Evolutionary conservation across 1,140 invertebrate genomes (phyloP).

Genomic region (Belonocnema kinseyi): DNA sequence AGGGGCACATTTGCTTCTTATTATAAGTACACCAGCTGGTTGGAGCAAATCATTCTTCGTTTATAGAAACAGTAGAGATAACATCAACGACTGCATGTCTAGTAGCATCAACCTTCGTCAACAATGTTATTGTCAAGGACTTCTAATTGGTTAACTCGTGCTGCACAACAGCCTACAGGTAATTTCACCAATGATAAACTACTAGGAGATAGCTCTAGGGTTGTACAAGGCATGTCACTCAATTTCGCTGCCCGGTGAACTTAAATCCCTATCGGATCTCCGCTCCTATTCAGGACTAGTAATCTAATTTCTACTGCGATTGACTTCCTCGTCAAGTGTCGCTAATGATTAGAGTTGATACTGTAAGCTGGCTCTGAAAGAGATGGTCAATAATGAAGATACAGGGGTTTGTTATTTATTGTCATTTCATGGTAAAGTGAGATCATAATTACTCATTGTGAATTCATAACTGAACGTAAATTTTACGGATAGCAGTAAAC

Average conservation of each 20-base stretch:
- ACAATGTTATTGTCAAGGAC: conserved; percentile 3
- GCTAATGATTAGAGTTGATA: conserved; percentile 8
- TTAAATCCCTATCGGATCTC: conserved; percentile 23
- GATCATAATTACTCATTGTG: background rate
- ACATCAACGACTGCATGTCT: background rate
- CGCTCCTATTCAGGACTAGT: conserved; percentile 11
- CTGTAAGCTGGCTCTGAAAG: background rate
- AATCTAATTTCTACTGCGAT: conserved; percentile 21
- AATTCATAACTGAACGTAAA: background rate
- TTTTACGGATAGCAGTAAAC: background rate
- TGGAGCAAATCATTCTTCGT: no score
- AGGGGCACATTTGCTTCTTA: background rate
- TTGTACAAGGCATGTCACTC: conserved; percentile 26
- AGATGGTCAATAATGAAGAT: conserved; percentile 1
- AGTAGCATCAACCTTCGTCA: background rate
- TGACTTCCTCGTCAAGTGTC: conserved; percentile 25
- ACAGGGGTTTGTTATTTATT: background rate
- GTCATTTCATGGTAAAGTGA: background rate
- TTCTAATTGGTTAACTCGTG: background rate
- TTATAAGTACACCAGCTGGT: background rate
- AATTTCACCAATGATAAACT: conserved; percentile 19
- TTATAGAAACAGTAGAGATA: no score
- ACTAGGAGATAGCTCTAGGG: conserved; percentile 15
- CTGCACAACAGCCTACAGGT: background rate
- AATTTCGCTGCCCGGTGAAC: conserved; percentile 24